These are phyloP conservation scores for Argentina silus DNA, from an alignment of 2,797 vertebrate species.

Conservation along the genomic window DNA sequence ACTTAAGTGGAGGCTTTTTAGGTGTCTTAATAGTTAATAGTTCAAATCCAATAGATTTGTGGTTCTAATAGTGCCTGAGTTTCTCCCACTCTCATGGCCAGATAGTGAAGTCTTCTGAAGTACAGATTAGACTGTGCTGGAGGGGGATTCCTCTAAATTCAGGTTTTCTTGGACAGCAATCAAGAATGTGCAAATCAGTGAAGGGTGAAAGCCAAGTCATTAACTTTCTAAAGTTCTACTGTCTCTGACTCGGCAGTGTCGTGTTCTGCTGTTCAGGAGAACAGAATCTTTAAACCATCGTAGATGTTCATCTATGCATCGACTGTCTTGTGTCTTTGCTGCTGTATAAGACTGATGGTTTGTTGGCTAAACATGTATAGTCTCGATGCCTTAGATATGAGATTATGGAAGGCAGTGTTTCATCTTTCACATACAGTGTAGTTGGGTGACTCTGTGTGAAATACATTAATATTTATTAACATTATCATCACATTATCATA, in stretches of 20 bases:
- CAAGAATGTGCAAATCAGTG: constrained; percentile 22
- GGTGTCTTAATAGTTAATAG: too few species aligned
- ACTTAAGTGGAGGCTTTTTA: too few species aligned
- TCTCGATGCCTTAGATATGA: too few species aligned
- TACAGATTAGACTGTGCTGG: not conserved
- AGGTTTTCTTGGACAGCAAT: constrained; percentile 21
- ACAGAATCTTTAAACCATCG: not conserved
- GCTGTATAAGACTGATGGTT: not conserved
- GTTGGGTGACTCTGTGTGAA: not conserved
- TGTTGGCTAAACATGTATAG: not conserved
- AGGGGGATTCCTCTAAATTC: constrained; percentile 7
- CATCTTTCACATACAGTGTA: not conserved
- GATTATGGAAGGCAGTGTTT: too few species aligned
- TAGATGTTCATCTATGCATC: not conserved
- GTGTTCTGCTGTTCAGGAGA: not conserved
- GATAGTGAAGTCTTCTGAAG: not conserved
- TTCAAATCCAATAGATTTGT: too few species aligned
- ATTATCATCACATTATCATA: too few species aligned
- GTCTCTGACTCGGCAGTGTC: constrained; percentile 1
- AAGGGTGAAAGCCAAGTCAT: constrained; percentile 16
- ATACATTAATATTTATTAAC: not conserved
- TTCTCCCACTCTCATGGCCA: not conserved
- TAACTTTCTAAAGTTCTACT: constrained; percentile 12
- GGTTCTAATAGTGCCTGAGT: too few species aligned
- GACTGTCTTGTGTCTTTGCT: not conserved